Evolutionary conservation across 2,888 invertebrate species (phyloP), one percentile per base, ranked within the genome.

Genomic region (Gibbula magus): DNA sequence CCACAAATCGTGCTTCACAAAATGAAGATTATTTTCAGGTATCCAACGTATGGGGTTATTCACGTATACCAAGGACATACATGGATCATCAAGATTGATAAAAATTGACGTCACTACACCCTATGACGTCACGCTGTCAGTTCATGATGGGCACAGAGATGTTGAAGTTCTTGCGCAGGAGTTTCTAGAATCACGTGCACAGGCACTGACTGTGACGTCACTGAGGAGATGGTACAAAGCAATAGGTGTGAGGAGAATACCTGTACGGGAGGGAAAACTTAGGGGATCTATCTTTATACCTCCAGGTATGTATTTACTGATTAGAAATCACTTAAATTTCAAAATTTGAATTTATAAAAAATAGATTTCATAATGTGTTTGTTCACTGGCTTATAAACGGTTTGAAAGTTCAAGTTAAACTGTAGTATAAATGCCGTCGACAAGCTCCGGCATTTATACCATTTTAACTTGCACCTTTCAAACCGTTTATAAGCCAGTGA

Each of bases 1-100:
- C n/a, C n/a, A n/a, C n/a, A n/a, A n/a, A n/a, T n/a, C n/a, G n/a
- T n/a, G n/a, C n/a, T n/a, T n/a, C n/a, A n/a, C n/a, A n/a, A n/a
- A n/a, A n/a, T n/a, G n/a, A n/a, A 45, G 13, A 10, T 45, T 45
- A 13, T 56, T 70, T 77, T 25, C 82, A 89, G 91, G 90, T 39
- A 81, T 87, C 18, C 87, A 90, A n/a, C 86, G 88, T 7, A 89
- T 89, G 89, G 91, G 90, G 10, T 82, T 91, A 29, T 85, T 91
- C 53, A 90, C 90, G 88, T 86, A 86, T 70, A 77, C 89, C 81
- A 80, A 77, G 7, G 79, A 83, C 25, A 80, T 77, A 7, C 79
- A 81, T n/a, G 84, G 81, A 18, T 81, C 82, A 25, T 77, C 79
- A 0, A 45, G 88, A 32, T 76, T 90, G 25, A 74, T 85, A 22